These are phyloP conservation scores for Pseudolaguvia tuberculata DNA, from an alignment of 2,113 vertebrate species.

Conservation along the genomic window DNA sequence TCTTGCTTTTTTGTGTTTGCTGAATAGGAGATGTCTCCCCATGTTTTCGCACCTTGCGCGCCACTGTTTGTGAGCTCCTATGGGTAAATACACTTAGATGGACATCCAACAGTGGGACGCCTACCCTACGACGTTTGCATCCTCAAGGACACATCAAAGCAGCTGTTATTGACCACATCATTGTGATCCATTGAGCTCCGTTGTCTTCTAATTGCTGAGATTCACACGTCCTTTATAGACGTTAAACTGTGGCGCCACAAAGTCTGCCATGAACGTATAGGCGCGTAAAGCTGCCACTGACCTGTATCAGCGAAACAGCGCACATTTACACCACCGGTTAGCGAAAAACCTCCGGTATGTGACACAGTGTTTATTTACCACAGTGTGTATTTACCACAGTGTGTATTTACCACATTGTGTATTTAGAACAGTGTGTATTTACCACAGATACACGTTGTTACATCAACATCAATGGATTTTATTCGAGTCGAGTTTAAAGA, in stretches of 20 bases:
- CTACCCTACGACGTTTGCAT: constrained; percentile 48
- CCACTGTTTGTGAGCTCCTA: constrained; percentile 30
- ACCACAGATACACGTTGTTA: not conserved
- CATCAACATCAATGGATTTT: not conserved
- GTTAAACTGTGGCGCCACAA: constrained; percentile 54
- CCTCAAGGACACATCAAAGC: constrained; percentile 66
- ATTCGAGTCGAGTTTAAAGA: too few species aligned
- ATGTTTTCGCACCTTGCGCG: constrained; percentile 23
- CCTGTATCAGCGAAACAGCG: constrained; percentile 33
- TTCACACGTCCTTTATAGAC: constrained; percentile 59
- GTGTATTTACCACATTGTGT: too few species aligned
- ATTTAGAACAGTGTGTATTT: too few species aligned
- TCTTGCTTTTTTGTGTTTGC: not conserved
- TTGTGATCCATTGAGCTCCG: constrained; percentile 57
- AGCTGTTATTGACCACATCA: constrained; percentile 55
- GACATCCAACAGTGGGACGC: constrained; percentile 40
- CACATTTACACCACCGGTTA: not conserved
- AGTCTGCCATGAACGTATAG: constrained; percentile 54
- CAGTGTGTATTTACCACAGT: too few species aligned
- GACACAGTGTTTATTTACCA: too few species aligned
- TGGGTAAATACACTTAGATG: constrained; percentile 45
- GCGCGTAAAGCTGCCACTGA: constrained; percentile 36
- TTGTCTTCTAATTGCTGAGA: constrained; percentile 52
- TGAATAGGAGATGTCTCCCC: not conserved
- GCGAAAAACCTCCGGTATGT: not conserved